Evolutionary conservation across 2,113 vertebrate species (phyloP).

Genomic region (Merops nubicus): DNA sequence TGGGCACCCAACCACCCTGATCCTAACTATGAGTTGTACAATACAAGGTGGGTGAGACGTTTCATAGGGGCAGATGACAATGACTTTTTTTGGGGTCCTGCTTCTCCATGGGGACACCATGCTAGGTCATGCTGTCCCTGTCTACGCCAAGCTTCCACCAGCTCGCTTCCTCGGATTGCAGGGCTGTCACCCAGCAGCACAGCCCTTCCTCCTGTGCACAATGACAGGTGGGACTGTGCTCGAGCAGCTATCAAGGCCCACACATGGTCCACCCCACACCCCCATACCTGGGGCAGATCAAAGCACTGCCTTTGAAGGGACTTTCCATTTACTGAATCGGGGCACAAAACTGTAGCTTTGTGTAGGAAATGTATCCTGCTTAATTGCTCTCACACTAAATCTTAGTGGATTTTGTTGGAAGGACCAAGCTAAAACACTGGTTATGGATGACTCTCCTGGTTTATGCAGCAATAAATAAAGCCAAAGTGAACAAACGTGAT

Average conservation of each 20-base stretch:
- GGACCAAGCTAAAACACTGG: constrained; percentile 13
- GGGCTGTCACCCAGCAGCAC: background rate
- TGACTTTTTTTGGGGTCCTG: background rate
- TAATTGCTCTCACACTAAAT: constrained; percentile 26
- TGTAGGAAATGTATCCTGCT: background rate
- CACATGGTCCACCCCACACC: background rate
- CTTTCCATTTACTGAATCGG: background rate
- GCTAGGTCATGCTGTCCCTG: background rate
- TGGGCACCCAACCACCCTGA: background rate
- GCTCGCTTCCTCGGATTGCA: background rate
- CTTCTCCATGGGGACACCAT: background rate
- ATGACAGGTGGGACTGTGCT: rapidly evolving
- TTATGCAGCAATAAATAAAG: constrained; percentile 68
- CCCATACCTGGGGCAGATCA: background rate
- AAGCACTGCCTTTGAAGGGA: background rate
- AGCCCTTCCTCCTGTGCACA: background rate
- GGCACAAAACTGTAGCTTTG: background rate
- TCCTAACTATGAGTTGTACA: background rate
- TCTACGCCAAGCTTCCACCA: background rate
- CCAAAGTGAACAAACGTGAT: background rate
- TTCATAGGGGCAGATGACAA: background rate
- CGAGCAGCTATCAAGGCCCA: background rate
- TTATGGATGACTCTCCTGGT: constrained; percentile 21
- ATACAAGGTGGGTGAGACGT: background rate
- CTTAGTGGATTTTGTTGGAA: constrained; percentile 1